These are phyloP conservation scores for Sinelater perroti DNA, from an alignment of 2,888 invertebrate genomes.

Conservation along the genomic window DNA sequence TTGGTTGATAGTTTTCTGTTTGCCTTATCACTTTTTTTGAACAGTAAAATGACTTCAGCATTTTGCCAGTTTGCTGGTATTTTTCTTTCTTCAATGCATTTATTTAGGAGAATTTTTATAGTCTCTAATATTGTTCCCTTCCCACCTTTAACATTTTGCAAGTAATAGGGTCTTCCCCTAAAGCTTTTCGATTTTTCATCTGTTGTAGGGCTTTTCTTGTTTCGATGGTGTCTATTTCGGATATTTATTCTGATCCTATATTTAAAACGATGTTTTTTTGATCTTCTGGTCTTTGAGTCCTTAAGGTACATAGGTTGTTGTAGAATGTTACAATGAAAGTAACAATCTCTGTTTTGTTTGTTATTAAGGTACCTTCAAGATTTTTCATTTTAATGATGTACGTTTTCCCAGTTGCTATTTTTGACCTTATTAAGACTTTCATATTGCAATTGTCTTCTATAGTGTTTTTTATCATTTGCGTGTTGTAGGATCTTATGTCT, in stretches of 20 bases:
- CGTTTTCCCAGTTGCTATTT: background rate
- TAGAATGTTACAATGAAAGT: conserved; percentile 3
- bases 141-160: conserved; percentile 9
- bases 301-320: conserved; percentile 1
- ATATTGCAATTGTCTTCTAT: too few species aligned
- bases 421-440: conserved; percentile 14
- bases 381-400: conserved; percentile 8
- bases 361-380: background rate
- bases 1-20: too few species aligned
- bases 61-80: too few species aligned
- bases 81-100: too few species aligned
- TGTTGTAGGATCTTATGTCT: too few species aligned
- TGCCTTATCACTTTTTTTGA: too few species aligned
- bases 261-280: conserved; percentile 4
- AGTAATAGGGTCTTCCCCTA: conserved; percentile 3
- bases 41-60: too few species aligned
- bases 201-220: background rate
- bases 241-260: too few species aligned
- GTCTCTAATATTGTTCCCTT: too few species aligned
- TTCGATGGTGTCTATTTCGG: background rate
- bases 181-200: conserved; percentile 10
- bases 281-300: background rate
- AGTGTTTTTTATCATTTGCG: too few species aligned
- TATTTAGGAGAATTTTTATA: too few species aligned
- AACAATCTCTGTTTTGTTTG: conserved; percentile 9